These are phyloP conservation scores for Gerosis bhagava DNA, from an alignment of 2,888 invertebrate genomes.

Conservation along the genomic window DNA sequence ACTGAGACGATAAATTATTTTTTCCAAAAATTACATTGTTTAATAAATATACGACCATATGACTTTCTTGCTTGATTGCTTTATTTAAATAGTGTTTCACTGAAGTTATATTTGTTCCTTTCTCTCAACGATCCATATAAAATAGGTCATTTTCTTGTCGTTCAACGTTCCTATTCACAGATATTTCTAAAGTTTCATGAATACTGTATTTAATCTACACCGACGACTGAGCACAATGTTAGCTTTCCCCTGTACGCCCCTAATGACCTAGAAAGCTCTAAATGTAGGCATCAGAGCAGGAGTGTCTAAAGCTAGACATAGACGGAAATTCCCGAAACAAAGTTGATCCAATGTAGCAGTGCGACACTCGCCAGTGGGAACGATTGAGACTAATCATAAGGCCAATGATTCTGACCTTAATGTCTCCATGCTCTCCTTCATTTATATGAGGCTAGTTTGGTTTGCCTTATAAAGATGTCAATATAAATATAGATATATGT, in stretches of 20 bases:
- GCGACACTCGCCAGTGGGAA: constrained; percentile 11
- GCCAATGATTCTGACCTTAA: constrained; percentile 28
- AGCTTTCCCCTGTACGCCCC: constrained; percentile 33
- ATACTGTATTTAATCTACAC: constrained; percentile 20
- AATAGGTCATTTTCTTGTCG: not conserved
- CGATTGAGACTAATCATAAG: constrained; percentile 22
- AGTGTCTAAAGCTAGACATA: constrained; percentile 29
- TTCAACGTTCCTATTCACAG: constrained; percentile 1
- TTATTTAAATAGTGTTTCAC: no score
- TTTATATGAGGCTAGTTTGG: no score
- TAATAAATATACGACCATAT: no score
- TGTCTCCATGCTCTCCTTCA: constrained; percentile 11
- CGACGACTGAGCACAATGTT: constrained; percentile 16
- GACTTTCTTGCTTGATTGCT: no score
- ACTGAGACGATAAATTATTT: no score
- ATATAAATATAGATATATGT: no score
- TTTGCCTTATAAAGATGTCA: no score
- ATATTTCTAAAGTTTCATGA: constrained; percentile 24
- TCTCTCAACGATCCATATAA: not conserved
- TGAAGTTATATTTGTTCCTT: no score
- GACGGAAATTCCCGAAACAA: constrained; percentile 12
- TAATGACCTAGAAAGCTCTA: constrained; percentile 41
- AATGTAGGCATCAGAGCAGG: constrained; percentile 40
- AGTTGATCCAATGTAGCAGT: constrained; percentile 11
- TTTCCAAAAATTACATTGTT: no score